These are phyloP conservation scores for Macrosoma leucophasiata DNA, from an alignment of 2,888 invertebrate genomes.

Conservation along the genomic window DNA sequence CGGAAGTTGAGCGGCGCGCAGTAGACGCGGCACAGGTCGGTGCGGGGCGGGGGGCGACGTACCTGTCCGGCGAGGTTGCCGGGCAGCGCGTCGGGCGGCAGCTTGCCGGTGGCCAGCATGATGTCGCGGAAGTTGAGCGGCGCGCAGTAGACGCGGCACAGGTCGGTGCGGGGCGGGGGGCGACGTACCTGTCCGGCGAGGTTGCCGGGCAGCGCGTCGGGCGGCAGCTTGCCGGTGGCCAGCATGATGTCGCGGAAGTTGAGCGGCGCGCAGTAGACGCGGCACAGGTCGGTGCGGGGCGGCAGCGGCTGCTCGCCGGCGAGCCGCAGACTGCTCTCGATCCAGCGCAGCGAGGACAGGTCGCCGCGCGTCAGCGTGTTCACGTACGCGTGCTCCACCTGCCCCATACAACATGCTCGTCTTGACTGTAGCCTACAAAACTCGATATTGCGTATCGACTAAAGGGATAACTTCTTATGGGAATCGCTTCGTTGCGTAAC, in stretches of 20 bases:
- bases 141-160: conserved; percentile 65
- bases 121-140: conserved; percentile 98
- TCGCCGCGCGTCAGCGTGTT: conserved; percentile 96
- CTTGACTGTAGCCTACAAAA: background rate
- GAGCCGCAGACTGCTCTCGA: conserved; percentile 80
- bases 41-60: background rate
- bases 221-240: conserved; percentile 96
- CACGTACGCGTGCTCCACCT: conserved; percentile 95
- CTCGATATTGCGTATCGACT: too few species aligned
- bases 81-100: conserved; percentile 97
- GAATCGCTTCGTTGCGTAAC: too few species aligned
- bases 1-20: conserved; percentile 97
- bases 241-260: conserved; percentile 99
- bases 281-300: conserved; percentile 81
- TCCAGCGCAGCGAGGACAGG: conserved; percentile 94
- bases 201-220: conserved; percentile 96
- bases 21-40: background rate
- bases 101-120: conserved; percentile 98
- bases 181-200: conserved; percentile 78
- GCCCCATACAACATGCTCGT: conserved; percentile 25
- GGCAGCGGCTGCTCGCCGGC: conserved; percentile 53
- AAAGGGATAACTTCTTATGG: too few species aligned
- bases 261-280: conserved; percentile 94
- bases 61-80: conserved; percentile 86
- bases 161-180: background rate